Base-by-base conservation (phyloP, 2,888 invertebrate genomes). In the Augochlorella aurata region DNA sequence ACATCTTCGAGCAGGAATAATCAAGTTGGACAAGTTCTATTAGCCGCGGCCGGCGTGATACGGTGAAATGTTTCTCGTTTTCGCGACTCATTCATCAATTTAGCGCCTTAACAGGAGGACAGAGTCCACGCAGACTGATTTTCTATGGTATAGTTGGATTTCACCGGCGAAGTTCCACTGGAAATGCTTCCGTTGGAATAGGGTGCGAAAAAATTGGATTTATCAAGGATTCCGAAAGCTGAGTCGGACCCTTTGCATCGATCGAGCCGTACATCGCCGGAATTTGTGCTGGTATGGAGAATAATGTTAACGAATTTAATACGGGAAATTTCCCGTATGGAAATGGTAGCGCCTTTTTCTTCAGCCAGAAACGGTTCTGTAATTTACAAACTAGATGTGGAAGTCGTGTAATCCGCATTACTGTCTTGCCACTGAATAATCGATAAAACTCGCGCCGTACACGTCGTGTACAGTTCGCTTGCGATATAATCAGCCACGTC, bases 11-110 rank as follows among this genome's bases (percentile, higher is more conserved):
- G 79, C 80, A 18, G 88, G 89, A 89, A 91, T 92, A 91, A 92
- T 91, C 89, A 90, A 93, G 90, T 93, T 92, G 89, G 92, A 92
- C 93, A 93, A 93, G 93, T 93, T 93, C 89, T 92, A 93, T 93
- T 91, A 92, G 91, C 87, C 89, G 81, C 81, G 82, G 81, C 76
- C 81, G 81, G 66, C 87, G 81, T 80, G 84, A 88, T 88, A 80
- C 88, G 85, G 87, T 87, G 85, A 85, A 89, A 91, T 87, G 89
- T 89, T 87, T 88, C 83, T 86, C 88, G 85, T 89, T 90, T 89
- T 87, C 85, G 85, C 88, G 87, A 90, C 92, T 91, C 92, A 90
- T 92, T 92, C 92, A 90, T 92, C 92, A 92, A 92, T 92, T 92
- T 92, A 90, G 89, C 87, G 81, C 85, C 87, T 90, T 85, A 90